These are phyloP conservation scores for Cheiracanthium punctorium DNA, from an alignment of 2,888 invertebrate species.

Conservation along the genomic window DNA sequence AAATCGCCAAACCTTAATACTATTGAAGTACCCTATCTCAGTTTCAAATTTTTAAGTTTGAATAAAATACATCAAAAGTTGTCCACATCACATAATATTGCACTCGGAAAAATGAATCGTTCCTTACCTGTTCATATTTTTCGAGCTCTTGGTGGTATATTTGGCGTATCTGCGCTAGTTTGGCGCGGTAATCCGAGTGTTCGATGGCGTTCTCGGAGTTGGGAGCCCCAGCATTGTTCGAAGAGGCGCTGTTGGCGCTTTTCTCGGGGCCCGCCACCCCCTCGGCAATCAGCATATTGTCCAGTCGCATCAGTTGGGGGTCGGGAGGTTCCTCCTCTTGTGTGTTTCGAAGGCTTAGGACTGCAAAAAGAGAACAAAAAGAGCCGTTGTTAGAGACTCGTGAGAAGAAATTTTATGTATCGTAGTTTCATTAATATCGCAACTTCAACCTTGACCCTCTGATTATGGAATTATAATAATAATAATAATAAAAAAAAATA, in stretches of 20 bases:
- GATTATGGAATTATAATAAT: too few relatives aligned
- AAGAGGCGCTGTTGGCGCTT: slow-evolving; percentile 85
- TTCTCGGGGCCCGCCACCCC: slow-evolving; percentile 98
- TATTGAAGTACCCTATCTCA: too few relatives aligned
- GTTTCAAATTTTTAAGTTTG: too few relatives aligned
- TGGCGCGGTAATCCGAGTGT: slow-evolving; percentile 99
- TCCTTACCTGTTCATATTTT: slow-evolving; percentile 94
- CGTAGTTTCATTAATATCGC: too few relatives aligned
- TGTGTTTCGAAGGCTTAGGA: slow-evolving; percentile 94
- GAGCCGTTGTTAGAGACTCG: too few relatives aligned
- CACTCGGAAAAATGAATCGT: too few relatives aligned
- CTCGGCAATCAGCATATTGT: slow-evolving; percentile 98
- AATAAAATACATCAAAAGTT: too few relatives aligned
- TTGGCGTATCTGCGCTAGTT: slow-evolving; percentile 97
- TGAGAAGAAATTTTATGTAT: too few relatives aligned
- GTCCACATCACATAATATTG: too few relatives aligned
- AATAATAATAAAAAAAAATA: too few relatives aligned
- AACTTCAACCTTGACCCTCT: too few relatives aligned
- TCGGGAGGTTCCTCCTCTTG: slow-evolving; percentile 99
- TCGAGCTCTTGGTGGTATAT: slow-evolving; percentile 99
- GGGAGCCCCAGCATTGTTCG: slow-evolving; percentile 81
- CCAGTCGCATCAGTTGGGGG: slow-evolving; percentile 97
- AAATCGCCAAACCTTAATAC: too few relatives aligned
- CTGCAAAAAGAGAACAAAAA: slow-evolving; percentile 78
- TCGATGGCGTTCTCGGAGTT: slow-evolving; percentile 96